phyloP scores from a whole-genome alignment of 2,888 invertebrate genomes.

The Protodeltote pygarga region DNA sequence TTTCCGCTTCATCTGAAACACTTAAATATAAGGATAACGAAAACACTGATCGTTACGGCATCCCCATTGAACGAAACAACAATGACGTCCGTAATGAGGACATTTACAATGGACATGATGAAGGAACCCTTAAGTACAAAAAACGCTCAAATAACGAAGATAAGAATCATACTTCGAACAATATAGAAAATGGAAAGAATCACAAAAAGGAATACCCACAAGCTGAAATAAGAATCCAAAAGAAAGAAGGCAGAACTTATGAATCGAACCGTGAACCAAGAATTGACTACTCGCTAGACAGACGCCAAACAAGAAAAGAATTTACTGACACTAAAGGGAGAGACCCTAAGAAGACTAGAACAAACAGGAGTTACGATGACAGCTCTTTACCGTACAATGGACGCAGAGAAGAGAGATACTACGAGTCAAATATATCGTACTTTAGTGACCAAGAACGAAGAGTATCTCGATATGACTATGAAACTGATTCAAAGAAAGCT shows the following conservation, averaged over 20 bases:
- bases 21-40: constrained; percentile 82
- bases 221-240: constrained; percentile 72
- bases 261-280: constrained; percentile 72
- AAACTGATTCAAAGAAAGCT: constrained; percentile 85
- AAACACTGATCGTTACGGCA: constrained; percentile 77
- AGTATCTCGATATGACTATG: constrained; percentile 79
- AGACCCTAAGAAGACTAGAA: constrained; percentile 68
- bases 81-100: constrained; percentile 73
- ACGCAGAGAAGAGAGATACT: constrained; percentile 77
- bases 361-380: constrained; percentile 80
- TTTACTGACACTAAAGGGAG: constrained; percentile 70
- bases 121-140: constrained; percentile 82
- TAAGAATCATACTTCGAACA: constrained; percentile 68
- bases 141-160: constrained; percentile 79
- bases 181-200: constrained; percentile 69
- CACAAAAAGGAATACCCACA: constrained; percentile 78
- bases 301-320: constrained; percentile 75
- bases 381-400: constrained; percentile 79
- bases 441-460: constrained; percentile 79
- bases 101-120: constrained; percentile 76
- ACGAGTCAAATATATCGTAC: constrained; percentile 81
- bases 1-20: constrained; percentile 84
- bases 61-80: constrained; percentile 76
- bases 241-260: constrained; percentile 68
- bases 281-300: constrained; percentile 81